Base-by-base conservation (phyloP, 1,140 invertebrate species). In the Ostrea denselamellosa region DNA sequence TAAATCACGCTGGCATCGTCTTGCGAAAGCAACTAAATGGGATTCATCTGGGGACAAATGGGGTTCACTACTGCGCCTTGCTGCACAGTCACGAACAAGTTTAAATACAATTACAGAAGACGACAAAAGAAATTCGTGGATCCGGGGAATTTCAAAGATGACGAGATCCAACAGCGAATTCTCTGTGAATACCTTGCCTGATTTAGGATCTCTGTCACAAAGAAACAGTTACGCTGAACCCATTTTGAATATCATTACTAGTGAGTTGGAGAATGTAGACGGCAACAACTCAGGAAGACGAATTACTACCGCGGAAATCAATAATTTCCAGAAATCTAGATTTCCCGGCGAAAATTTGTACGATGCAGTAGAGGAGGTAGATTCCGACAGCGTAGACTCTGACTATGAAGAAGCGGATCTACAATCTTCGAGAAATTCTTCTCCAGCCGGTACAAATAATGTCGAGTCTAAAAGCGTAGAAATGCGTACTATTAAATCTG, bases 71-170 rank as follows among this genome's bases (percentile, higher is more conserved):
- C 86, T 92, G 19, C 85, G 90, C n/a, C 90, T 90, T 17, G 91
- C 91, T 22, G 85, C 88, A 12, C 91, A 91, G 54, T 92, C 92
- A 2, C 68, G 92, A 12, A 90, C 90, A 62, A 91, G 90, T 65
- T 86, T 92, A 44, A 92, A 93, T 81, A 91, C 91, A 25, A 93
- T 92, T 83, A 87, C 90, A 17, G 91, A 93, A 52, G 91, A 93
- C 28, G 92, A 92, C 5, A 91, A 91, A 68, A 82, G 89, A 14
- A 91, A 87, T 83, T 90, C 91, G 2, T 90, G 90, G 91, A 81
- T 87, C 8, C 65, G 87, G 65, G 89, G 89, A 82, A 53, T 90
- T 25, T 65, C 85, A 44, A 91, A 88, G 54, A 85, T 90, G 62
- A 86, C 85, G 8, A 89, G 85, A 71, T 89, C 90, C 9, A 87